Evolutionary conservation across 1,140 invertebrate genomes (phyloP).

Genomic region (Rhagoletis zephyria): DNA sequence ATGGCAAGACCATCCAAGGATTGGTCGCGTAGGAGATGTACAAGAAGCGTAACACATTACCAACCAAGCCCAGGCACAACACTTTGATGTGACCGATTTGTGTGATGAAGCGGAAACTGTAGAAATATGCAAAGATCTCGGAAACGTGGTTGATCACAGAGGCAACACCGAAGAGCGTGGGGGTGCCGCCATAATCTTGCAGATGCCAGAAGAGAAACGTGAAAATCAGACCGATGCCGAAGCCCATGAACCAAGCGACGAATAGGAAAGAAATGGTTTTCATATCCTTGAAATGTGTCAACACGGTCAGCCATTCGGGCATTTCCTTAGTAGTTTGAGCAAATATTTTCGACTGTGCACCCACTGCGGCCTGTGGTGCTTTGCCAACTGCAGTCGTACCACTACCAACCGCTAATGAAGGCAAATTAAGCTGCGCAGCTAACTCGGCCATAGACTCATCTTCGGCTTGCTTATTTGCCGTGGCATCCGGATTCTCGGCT

Average conservation of each 20-base stretch:
- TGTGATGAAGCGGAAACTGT: conserved; percentile 94
- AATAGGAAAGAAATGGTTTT: conserved; percentile 95
- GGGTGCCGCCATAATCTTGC: conserved; percentile 95
- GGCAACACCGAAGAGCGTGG: conserved; percentile 96
- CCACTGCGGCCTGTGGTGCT: conserved; percentile 74
- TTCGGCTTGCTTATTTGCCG: conserved; percentile 75
- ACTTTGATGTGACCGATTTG: conserved; percentile 96
- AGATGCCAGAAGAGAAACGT: conserved; percentile 99
- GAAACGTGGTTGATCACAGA: conserved; percentile 99
- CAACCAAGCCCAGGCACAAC: conserved; percentile 90
- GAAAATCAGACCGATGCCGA: conserved; percentile 99
- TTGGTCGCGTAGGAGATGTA: conserved; percentile 95
- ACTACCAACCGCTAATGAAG: conserved; percentile 77
- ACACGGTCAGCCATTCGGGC: conserved; percentile 92
- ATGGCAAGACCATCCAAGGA: conserved; percentile 98
- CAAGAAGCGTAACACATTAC: conserved; percentile 95
- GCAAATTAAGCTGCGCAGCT: conserved; percentile 85
- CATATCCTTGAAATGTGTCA: conserved; percentile 91
- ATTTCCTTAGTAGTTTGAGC: conserved; percentile 92
- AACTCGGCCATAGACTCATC: conserved; percentile 86
- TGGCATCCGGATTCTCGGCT: conserved; percentile 63
- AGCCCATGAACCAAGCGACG: conserved; percentile 98
- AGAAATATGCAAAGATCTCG: conserved; percentile 98
- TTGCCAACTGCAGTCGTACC: conserved; percentile 64
- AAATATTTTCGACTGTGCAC: conserved; percentile 88